Percentiles rank a stretch among this genome's conserved stretches.
These are phyloP conservation scores for Sepioteuthis lessoniana DNA, from an alignment of 2,888 invertebrate genomes.

Conservation along the genomic window DNA sequence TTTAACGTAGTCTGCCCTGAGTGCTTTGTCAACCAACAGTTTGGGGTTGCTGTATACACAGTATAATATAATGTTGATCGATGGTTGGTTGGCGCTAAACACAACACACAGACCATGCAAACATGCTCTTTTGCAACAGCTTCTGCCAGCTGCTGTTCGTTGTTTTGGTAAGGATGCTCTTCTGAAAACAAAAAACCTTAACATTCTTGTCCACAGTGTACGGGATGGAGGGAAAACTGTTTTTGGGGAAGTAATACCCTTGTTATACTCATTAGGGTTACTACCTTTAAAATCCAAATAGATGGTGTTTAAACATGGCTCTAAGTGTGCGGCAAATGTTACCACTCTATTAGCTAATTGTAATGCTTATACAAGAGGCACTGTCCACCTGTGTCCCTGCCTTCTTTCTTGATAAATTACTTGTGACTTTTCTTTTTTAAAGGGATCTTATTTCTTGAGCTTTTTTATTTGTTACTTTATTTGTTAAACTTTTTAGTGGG, in stretches of 20 bases:
- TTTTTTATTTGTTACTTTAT: not conserved
- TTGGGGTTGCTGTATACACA: not conserved
- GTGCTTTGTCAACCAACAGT: slow-evolving; percentile 15
- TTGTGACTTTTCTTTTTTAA: not conserved
- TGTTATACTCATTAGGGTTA: slow-evolving; percentile 3
- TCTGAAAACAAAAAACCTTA: not conserved
- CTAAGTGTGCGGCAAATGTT: slow-evolving; percentile 33
- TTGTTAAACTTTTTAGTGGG: not conserved
- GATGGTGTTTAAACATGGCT: not conserved
- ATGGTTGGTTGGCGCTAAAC: slow-evolving; percentile 10
- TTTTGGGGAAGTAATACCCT: not conserved
- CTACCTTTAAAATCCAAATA: not conserved
- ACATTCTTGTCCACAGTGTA: not conserved
- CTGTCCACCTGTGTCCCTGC: not conserved
- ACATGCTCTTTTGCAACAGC: slow-evolving; percentile 10
- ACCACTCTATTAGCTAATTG: slow-evolving; percentile 17
- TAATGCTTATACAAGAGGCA: not conserved
- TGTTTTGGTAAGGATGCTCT: not conserved
- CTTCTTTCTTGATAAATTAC: not conserved
- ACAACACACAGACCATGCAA: not conserved
- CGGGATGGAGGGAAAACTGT: not conserved
- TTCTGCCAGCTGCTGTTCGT: not conserved
- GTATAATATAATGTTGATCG: slow-evolving; percentile 25
- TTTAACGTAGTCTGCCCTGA: not conserved
- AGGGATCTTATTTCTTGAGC: not conserved